These are phyloP conservation scores for Bos indicus DNA, from an alignment of 2,113 vertebrate species.

Conservation along the genomic window DNA sequence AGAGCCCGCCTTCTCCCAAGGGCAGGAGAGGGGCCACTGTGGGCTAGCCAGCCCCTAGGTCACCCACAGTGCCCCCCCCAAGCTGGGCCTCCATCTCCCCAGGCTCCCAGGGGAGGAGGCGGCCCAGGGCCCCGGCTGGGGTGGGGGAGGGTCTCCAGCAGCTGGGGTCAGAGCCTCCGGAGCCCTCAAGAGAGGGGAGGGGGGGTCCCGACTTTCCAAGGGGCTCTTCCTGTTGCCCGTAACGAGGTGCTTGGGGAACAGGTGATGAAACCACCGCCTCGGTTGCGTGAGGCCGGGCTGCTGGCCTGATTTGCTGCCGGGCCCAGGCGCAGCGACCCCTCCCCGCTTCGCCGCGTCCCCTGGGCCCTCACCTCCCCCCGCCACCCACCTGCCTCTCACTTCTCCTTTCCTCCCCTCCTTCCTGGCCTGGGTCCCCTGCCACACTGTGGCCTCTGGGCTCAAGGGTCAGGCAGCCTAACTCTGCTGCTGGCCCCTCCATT, in stretches of 20 bases:
- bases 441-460: background rate
- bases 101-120: background rate
- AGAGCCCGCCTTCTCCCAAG: background rate
- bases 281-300: constrained; percentile 59
- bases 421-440: background rate
- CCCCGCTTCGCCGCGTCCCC: background rate
- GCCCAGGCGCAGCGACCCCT: constrained; percentile 14
- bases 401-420: constrained; percentile 51
- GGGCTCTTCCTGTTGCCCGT: constrained; percentile 62
- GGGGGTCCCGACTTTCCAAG: constrained; percentile 38
- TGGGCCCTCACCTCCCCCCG: constrained; percentile 1
- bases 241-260: constrained; percentile 69
- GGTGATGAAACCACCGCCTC: constrained; percentile 68
- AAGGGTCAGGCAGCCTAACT: background rate
- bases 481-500: background rate
- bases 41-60: background rate
- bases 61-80: background rate
- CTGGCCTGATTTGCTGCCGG: background rate
- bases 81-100: background rate
- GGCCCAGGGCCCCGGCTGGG: background rate
- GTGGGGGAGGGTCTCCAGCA: background rate
- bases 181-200: background rate
- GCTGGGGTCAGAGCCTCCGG: background rate
- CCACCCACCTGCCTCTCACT: constrained; percentile 64
- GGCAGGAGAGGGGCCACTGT: background rate